Percentiles rank a stretch among this genome's conserved stretches.
These are phyloP conservation scores for Hyphantria cunea DNA, from an alignment of 1,140 invertebrate species.

Conservation along the genomic window DNA sequence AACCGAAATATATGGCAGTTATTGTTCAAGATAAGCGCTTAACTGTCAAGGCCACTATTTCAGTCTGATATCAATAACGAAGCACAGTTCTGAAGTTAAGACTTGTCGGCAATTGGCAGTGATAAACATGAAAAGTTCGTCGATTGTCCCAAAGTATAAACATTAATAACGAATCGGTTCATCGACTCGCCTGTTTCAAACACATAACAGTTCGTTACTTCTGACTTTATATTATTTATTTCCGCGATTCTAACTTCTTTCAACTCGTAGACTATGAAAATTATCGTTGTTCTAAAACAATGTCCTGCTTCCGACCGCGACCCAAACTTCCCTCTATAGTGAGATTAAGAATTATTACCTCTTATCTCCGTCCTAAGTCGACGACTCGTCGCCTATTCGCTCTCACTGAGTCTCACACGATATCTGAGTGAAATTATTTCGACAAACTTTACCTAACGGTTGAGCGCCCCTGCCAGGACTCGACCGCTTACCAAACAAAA, in stretches of 20 bases:
- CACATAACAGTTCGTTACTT: neutral
- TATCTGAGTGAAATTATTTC: conserved; percentile 75
- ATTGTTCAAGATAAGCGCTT: too few relatives aligned
- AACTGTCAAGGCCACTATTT: too few relatives aligned
- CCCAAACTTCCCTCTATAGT: conserved; percentile 40
- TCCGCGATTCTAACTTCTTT: conserved; percentile 29
- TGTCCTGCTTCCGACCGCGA: conserved; percentile 34
- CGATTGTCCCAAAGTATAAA: conserved; percentile 9
- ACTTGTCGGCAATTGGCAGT: neutral
- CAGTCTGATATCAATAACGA: too few relatives aligned
- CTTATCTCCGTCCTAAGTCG: conserved; percentile 65
- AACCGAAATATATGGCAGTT: too few relatives aligned
- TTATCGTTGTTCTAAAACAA: conserved; percentile 41
- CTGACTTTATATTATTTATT: conserved; percentile 22
- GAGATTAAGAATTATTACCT: conserved; percentile 68
- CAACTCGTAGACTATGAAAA: conserved; percentile 31
- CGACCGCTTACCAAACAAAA: conserved; percentile 31
- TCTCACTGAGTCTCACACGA: conserved; percentile 43
- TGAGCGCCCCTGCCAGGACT: conserved; percentile 53
- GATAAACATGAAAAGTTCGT: conserved; percentile 12
- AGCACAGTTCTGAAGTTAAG: too few relatives aligned
- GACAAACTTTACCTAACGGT: conserved; percentile 69
- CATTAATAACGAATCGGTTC: conserved; percentile 16
- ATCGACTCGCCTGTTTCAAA: conserved; percentile 6
- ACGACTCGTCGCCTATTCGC: conserved; percentile 66